These are phyloP conservation scores for Melieria crassipennis DNA, from an alignment of 2,888 invertebrate species.

Conservation along the genomic window DNA sequence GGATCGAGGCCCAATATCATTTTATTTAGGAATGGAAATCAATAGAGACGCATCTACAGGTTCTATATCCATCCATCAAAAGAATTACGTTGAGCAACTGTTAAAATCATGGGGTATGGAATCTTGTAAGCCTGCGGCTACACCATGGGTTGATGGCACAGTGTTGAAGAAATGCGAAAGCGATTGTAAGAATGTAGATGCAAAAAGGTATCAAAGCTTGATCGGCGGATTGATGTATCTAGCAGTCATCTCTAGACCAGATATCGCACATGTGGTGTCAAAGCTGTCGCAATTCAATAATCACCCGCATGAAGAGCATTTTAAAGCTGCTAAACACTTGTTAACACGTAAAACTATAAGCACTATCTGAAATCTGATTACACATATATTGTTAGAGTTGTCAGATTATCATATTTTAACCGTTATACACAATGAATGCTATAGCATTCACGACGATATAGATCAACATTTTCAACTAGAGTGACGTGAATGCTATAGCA, in stretches of 20 bases:
- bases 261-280: constrained; percentile 33
- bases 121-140: constrained; percentile 26
- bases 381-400: too few relatives aligned
- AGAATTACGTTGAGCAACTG: constrained; percentile 24
- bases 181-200: neutral
- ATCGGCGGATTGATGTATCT: constrained; percentile 35
- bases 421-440: too few relatives aligned
- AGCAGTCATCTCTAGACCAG: constrained; percentile 33
- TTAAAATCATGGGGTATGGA: constrained; percentile 31
- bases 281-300: constrained; percentile 33
- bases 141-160: constrained; percentile 36
- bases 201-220: constrained; percentile 32
- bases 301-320: constrained; percentile 35
- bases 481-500: too few relatives aligned
- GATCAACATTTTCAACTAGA: too few relatives aligned
- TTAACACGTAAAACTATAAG: too few relatives aligned
- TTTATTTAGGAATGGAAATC: constrained; percentile 37
- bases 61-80: constrained; percentile 34
- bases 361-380: too few relatives aligned
- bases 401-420: too few relatives aligned
- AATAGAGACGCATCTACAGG: constrained; percentile 30
- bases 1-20: constrained; percentile 34
- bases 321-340: constrained; percentile 14
- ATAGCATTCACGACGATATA: too few relatives aligned
- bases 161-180: constrained; percentile 29